phyloP scores from a whole-genome alignment of 2,797 vertebrate genomes.

The Rousettus madagascariensis region DNA sequence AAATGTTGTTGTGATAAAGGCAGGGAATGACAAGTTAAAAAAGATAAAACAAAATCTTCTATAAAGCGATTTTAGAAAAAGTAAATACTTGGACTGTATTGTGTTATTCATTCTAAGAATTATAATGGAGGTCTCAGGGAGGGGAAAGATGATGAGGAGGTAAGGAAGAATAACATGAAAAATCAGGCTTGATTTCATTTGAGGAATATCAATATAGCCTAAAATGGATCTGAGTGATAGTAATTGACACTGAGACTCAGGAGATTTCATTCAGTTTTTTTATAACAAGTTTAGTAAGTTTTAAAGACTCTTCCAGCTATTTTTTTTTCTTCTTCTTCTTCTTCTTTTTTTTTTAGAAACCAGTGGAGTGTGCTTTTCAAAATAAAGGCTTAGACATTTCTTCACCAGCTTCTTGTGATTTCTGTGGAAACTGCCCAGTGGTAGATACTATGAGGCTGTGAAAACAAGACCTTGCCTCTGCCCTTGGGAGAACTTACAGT shows the following conservation, averaged over 20 bases:
- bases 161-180: not conserved
- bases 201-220: not conserved
- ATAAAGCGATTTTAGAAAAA: not conserved
- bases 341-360: not conserved
- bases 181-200: not conserved
- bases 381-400: not conserved
- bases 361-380: not conserved
- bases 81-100: not conserved
- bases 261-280: slow-evolving; percentile 7
- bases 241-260: not conserved
- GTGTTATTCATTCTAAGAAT: not conserved
- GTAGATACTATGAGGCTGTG: not conserved
- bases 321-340: too few relatives aligned
- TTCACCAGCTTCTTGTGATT: not conserved
- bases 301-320: not conserved
- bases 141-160: not conserved
- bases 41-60: not conserved
- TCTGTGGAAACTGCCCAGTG: not conserved
- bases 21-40: not conserved
- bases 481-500: not conserved
- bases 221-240: not conserved
- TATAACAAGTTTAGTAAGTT: not conserved
- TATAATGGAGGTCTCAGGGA: not conserved
- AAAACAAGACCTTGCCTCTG: slow-evolving; percentile 11
- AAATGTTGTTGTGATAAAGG: not conserved